phyloP scores from a whole-genome alignment of 2,113 vertebrate genomes.

The Phoenicopterus ruber region DNA sequence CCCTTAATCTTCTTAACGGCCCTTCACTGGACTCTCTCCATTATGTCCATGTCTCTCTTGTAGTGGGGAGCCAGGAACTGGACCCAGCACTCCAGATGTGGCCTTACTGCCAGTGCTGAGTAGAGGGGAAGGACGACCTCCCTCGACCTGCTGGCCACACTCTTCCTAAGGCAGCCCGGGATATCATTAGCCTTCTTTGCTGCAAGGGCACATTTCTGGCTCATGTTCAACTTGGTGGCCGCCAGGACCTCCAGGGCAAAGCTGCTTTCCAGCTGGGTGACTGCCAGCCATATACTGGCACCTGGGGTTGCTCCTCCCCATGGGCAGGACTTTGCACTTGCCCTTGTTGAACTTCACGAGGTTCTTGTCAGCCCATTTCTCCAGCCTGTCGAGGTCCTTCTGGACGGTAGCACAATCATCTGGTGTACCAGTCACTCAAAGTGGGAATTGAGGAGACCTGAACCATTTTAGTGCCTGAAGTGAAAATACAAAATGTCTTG shows the following conservation, averaged over 20 bases:
- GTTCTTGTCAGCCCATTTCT: background rate
- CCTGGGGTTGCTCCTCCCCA: background rate
- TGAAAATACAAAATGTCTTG: background rate
- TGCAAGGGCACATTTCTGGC: background rate
- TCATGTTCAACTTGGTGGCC: background rate
- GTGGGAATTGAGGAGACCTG: background rate
- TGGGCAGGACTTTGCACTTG: background rate
- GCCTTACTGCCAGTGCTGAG: background rate
- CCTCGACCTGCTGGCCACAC: background rate
- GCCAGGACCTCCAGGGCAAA: background rate
- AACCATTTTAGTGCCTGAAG: background rate
- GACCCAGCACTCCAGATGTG: background rate
- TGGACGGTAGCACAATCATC: background rate
- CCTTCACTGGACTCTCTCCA: background rate
- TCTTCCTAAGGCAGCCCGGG: background rate
- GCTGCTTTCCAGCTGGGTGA: background rate
- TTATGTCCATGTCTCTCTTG: background rate
- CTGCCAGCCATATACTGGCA: background rate
- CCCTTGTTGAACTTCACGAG: background rate
- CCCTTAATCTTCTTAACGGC: background rate
- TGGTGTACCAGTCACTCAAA: background rate
- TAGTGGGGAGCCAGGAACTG: background rate
- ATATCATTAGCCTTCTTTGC: background rate
- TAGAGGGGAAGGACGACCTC: background rate
- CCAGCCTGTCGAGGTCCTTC: background rate